Evolutionary conservation across 2,113 vertebrate genomes (phyloP), one percentile per base, ranked within the genome.

Genomic region (Ariopsis seemanni): DNA sequence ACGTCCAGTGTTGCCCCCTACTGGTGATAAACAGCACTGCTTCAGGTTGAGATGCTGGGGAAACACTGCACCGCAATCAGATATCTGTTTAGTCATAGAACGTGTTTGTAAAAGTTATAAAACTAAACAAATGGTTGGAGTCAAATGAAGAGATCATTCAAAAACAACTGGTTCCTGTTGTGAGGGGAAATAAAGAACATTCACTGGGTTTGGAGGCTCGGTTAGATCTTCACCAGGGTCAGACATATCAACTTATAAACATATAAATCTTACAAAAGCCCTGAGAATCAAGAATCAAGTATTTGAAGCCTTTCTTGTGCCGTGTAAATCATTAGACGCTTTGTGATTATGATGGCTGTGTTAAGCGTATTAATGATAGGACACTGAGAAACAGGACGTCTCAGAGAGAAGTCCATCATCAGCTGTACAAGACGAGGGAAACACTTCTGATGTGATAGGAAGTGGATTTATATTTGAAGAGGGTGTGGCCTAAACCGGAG

Each of bases 1-100:
- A 81, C 62, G 80, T 86, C 58, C 85, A 83, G 77, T 87, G 87
- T 88, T 90, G 89, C 89, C 89, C 78, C 60, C 85, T 79, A 86
- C 85, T 90, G 89, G 85, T 57, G 27, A 63, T 87, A 50, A 27
- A 48, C 4, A 48, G 60, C 20, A 86, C 60, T 87, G 82, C 67
- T 52, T 52, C 42, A 67, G 52, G 30, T 25, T 80, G 67, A 48
- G 25, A 72, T 50, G 30, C 53, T 20, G 14, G 78, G 34, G 10
- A 30, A 27, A 20, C 20, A 77, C 2, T 50, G 48, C 48, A 52
- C 48, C 48, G 15, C 48, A 14, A 75, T 11, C 48, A 52, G 9
- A 20, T 10, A 48, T 48, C 34, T 48, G 71, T 48, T 48, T 1
- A 74, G 34, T 10, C 17, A 42, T 48, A 3, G 17, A 50, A 50